Evolutionary conservation across 2,797 vertebrate species (phyloP).

Genomic region (Chrosomus eos): DNA sequence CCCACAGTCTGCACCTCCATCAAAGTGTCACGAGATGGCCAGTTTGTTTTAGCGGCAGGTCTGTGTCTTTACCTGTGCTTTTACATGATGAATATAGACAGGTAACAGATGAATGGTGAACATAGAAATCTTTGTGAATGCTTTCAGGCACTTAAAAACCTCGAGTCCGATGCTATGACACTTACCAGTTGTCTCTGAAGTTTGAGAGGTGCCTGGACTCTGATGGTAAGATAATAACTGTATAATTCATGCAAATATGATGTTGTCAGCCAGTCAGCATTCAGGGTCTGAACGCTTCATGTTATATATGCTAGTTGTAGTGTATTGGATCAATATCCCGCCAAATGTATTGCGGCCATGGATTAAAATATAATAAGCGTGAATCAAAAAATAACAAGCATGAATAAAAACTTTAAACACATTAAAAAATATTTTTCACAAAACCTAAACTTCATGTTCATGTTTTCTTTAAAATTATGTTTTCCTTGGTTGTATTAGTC

Average conservation of each 20-base stretch:
- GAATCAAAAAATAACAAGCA: too few species aligned
- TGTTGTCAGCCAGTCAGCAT: neutral
- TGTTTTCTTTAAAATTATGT: too few species aligned
- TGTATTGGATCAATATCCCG: too few species aligned
- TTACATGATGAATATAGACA: neutral
- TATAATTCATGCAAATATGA: neutral
- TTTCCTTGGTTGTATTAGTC: too few species aligned
- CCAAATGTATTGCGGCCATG: too few species aligned
- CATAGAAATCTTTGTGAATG: neutral
- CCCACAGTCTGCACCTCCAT: constrained; percentile 92
- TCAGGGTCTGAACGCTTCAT: neutral
- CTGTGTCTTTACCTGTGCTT: constrained; percentile 42
- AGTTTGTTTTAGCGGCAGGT: constrained; percentile 95
- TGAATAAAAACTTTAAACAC: too few species aligned
- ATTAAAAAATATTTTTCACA: too few species aligned
- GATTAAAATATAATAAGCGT: too few species aligned
- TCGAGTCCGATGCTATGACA: constrained; percentile 93
- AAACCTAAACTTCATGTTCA: too few species aligned
- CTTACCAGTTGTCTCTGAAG: constrained; percentile 94
- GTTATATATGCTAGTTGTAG: neutral
- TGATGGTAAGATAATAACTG: constrained; percentile 79
- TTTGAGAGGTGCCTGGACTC: constrained; percentile 97
- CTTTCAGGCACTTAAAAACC: constrained; percentile 95
- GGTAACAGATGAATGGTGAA: neutral
- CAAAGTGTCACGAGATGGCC: constrained; percentile 93